These are phyloP conservation scores for Agonopterix alstromeriana DNA, from an alignment of 2,888 invertebrate species.

Conservation along the genomic window DNA sequence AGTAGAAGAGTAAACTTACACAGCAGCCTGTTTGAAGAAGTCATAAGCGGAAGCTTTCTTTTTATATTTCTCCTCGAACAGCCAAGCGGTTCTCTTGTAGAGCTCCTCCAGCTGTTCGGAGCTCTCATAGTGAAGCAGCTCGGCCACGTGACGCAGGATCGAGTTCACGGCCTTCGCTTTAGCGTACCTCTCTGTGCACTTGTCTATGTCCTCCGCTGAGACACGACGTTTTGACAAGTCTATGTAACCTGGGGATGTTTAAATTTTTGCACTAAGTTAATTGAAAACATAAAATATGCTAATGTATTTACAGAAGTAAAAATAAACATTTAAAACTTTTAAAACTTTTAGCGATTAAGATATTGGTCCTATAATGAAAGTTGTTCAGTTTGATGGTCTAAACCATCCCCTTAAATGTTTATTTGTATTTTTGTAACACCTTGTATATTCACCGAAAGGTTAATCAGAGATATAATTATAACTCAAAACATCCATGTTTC, in stretches of 20 bases:
- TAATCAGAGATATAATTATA: too few relatives aligned
- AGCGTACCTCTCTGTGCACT: slow-evolving; percentile 98
- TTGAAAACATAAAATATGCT: too few relatives aligned
- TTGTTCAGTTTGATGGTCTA: too few relatives aligned
- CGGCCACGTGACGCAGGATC: slow-evolving; percentile 97
- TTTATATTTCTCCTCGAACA: slow-evolving; percentile 97
- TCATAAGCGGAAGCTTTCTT: slow-evolving; percentile 97
- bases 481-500: too few relatives aligned
- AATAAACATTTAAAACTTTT: too few relatives aligned
- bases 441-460: too few relatives aligned
- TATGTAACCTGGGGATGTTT: slow-evolving; percentile 87
- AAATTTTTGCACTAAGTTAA: too few relatives aligned
- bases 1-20: slow-evolving; percentile 77
- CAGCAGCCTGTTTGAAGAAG: slow-evolving; percentile 98
- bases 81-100: slow-evolving; percentile 98
- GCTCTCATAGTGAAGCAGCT: slow-evolving; percentile 91
- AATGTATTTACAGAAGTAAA: too few relatives aligned
- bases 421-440: too few relatives aligned
- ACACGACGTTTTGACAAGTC: slow-evolving; percentile 99
- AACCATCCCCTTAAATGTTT: too few relatives aligned
- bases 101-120: slow-evolving; percentile 96
- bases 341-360: too few relatives aligned
- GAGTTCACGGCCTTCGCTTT: slow-evolving; percentile 99
- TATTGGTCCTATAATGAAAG: too few relatives aligned
- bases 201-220: slow-evolving; percentile 97